phyloP scores from a whole-genome alignment of 2,797 vertebrate species.

The Ctenopoma kingsleyae region DNA sequence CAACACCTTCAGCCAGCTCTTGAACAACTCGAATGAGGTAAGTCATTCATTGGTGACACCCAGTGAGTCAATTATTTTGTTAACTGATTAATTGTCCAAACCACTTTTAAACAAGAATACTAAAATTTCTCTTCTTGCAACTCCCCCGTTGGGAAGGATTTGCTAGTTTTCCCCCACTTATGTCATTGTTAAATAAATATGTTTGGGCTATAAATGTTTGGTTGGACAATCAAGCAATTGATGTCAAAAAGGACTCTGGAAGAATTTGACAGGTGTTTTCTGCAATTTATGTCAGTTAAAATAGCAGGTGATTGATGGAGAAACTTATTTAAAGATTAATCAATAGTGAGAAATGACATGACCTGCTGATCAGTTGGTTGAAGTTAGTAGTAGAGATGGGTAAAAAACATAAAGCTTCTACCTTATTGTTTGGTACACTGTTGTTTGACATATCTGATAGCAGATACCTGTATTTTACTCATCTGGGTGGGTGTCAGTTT shows the following conservation, averaged over 20 bases:
- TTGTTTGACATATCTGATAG: background rate
- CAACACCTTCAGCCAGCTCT: slow-evolving; percentile 92
- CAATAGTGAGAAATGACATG: too few species aligned
- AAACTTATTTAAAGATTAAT: too few species aligned
- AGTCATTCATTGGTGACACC: slow-evolving; percentile 55
- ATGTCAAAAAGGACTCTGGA: background rate
- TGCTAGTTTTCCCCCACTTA: too few species aligned
- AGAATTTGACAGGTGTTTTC: too few species aligned
- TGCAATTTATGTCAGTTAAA: too few species aligned
- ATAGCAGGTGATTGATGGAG: background rate
- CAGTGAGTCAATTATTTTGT: too few species aligned
- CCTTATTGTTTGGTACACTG: background rate
- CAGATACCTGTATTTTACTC: background rate
- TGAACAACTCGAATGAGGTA: slow-evolving; percentile 91
- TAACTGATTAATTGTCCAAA: background rate
- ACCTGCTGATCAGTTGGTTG: too few species aligned
- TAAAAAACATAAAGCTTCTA: too few species aligned
- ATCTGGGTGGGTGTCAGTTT: background rate
- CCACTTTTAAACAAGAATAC: background rate
- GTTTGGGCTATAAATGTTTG: background rate
- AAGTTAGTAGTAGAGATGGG: too few species aligned
- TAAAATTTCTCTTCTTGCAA: background rate
- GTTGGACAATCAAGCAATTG: background rate
- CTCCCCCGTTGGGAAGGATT: background rate
- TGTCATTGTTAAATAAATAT: background rate